Conservation (phyloP, 2,113 vertebrate genomes). For the Micronycteris hirsuta region DNA sequence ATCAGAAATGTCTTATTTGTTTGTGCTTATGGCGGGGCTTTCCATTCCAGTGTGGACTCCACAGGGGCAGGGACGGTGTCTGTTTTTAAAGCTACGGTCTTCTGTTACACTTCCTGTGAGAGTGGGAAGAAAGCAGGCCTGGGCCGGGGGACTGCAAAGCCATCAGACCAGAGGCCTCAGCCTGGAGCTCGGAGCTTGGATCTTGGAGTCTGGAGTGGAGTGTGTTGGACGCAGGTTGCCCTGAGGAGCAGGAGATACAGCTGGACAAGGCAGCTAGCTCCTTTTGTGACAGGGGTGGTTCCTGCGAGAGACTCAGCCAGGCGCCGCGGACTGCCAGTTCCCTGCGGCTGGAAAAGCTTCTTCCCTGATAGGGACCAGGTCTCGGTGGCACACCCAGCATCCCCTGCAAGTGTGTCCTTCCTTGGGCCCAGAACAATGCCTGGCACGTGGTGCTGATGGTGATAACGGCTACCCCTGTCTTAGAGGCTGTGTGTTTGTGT, state of each 20-base stretch:
- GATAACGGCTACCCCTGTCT: not conserved
- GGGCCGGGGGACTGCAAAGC: accelerated
- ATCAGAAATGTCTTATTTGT: not conserved
- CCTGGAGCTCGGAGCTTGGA: not conserved
- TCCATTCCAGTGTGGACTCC: not conserved
- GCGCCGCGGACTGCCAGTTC: too few species aligned
- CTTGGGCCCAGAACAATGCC: not conserved
- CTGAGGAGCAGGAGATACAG: not conserved
- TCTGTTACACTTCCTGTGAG: not conserved
- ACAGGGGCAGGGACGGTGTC: not conserved
- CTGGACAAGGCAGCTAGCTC: not conserved
- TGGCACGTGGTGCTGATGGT: not conserved
- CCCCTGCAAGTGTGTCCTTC: not conserved
- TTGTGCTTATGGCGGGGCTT: not conserved
- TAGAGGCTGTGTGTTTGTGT: not conserved
- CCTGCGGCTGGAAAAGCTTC: not conserved
- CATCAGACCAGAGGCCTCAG: not conserved
- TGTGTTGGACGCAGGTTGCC: too few species aligned
- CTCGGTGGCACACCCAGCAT: not conserved
- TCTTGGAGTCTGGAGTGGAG: not conserved
- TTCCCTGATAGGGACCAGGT: not conserved
- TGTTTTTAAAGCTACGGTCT: not conserved
- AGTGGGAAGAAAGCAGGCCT: not conserved
- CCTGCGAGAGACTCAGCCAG: not conserved
- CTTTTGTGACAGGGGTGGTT: not conserved